Evolutionary conservation across 2,888 invertebrate genomes (phyloP).

Genomic region (Heteromurus nitidus): DNA sequence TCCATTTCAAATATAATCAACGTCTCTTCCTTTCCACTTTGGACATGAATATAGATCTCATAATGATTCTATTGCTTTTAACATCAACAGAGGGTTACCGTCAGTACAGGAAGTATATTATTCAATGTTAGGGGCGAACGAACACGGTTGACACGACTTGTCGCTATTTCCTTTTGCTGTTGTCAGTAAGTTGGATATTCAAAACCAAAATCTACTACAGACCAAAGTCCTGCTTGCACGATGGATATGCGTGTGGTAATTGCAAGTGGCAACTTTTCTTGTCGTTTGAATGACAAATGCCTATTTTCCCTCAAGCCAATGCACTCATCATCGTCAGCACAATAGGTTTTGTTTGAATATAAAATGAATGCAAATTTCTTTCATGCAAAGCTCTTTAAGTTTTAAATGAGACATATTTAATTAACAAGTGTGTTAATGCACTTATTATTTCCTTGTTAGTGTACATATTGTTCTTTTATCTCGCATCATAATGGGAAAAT

Average conservation of each 20-base stretch:
- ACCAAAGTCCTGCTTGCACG: conserved; percentile 2
- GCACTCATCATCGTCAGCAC: neutral
- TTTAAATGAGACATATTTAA: conserved; percentile 11
- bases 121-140: neutral
- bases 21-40: too few relatives aligned
- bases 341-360: neutral
- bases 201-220: neutral
- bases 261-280: too few relatives aligned
- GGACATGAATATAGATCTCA: neutral
- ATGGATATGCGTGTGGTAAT: neutral
- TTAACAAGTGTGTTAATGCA: neutral
- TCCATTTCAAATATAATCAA: conserved; percentile 1
- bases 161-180: neutral
- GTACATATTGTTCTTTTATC: neutral
- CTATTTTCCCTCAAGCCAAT: neutral
- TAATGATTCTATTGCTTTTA: neutral
- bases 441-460: conserved; percentile 18
- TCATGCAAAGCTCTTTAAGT: neutral
- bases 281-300: neutral
- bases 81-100: neutral
- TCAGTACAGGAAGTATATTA: neutral
- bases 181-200: neutral
- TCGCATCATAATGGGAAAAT: neutral
- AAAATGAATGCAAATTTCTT: neutral
- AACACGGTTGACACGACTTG: neutral